Evolutionary conservation across 2,888 invertebrate genomes (phyloP).

Genomic region (Pandemis heparana): DNA sequence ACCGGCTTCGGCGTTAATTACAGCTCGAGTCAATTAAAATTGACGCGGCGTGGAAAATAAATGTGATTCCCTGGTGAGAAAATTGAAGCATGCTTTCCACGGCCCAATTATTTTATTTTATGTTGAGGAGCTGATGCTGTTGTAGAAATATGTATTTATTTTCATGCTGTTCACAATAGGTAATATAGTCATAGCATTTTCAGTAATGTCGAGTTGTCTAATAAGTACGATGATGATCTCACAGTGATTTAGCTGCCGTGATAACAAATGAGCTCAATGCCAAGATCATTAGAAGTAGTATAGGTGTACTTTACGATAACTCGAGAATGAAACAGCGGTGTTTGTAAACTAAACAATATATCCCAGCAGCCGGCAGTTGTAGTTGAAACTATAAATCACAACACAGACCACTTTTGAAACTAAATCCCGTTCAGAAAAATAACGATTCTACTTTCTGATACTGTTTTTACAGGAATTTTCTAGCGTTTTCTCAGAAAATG

Average conservation of each 20-base stretch:
- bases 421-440: not conserved
- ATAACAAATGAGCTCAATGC: constrained; percentile 2
- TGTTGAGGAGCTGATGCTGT: not conserved
- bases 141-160: too few relatives aligned
- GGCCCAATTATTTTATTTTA: not conserved
- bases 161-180: not conserved
- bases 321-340: not conserved
- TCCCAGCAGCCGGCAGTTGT: not conserved
- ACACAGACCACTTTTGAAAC: not conserved
- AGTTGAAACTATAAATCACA: constrained; percentile 1
- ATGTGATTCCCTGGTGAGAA: not conserved
- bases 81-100: not conserved
- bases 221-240: constrained; percentile 1
- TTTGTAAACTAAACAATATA: not conserved
- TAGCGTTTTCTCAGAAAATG: not conserved
- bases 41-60: not conserved
- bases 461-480: not conserved
- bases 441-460: not conserved
- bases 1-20: not conserved
- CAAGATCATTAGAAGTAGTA: constrained; percentile 1
- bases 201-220: not conserved
- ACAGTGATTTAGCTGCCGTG: constrained; percentile 4
- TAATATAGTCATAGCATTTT: not conserved
- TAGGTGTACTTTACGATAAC: not conserved
- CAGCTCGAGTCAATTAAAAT: not conserved